Evolutionary conservation across 2,113 vertebrate genomes (phyloP).

Genomic region (Periophthalmus modestus): DNA sequence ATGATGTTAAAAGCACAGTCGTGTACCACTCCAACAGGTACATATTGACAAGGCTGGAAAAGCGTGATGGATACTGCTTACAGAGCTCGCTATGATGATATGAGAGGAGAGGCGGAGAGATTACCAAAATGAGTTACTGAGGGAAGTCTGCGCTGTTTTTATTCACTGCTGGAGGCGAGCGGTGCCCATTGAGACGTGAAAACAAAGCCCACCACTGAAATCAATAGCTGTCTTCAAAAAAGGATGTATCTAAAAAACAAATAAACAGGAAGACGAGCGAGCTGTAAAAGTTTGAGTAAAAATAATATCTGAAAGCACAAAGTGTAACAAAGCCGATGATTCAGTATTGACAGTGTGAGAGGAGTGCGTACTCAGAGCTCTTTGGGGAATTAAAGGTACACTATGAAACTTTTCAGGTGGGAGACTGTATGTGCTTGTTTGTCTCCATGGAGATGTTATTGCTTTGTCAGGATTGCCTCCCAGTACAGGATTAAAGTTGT

Average conservation of each 20-base stretch:
- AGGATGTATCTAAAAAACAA: constrained; percentile 23
- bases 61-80: constrained; percentile 44
- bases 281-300: constrained; percentile 41
- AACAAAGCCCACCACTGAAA: constrained; percentile 58
- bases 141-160: constrained; percentile 42
- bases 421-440: no score
- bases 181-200: constrained; percentile 45
- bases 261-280: constrained; percentile 16
- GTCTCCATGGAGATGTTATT: not conserved
- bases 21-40: constrained; percentile 16
- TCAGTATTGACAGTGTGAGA: constrained; percentile 38
- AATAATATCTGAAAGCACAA: constrained; percentile 6
- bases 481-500: no score
- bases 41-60: constrained; percentile 59
- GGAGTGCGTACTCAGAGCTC: constrained; percentile 7
- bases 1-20: no score
- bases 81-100: constrained; percentile 18
- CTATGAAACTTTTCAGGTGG: not conserved
- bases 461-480: not conserved
- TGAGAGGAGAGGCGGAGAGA: constrained; percentile 25
- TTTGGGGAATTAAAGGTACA: not conserved
- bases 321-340: constrained; percentile 14
- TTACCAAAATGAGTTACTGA: constrained; percentile 32
- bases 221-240: constrained; percentile 54
- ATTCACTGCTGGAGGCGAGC: constrained; percentile 57